Conservation (phyloP, 2,113 vertebrate species). For the Anhinga rufa region DNA sequence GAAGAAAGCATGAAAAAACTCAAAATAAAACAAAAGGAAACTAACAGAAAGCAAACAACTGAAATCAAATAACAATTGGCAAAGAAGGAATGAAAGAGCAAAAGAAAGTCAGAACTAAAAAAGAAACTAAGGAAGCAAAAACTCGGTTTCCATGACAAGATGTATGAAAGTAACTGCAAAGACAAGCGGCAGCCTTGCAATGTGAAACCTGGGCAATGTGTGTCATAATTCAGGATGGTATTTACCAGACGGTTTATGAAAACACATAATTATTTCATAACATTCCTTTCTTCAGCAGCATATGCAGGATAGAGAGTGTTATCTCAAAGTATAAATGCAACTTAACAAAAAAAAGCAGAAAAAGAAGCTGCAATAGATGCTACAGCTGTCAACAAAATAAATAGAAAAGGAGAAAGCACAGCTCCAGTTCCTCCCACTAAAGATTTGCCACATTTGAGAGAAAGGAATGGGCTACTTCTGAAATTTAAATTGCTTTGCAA, state of each 20-base stretch:
- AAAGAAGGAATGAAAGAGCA: conserved; percentile 67
- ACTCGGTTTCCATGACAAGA: conserved; percentile 75
- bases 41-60: conserved; percentile 71
- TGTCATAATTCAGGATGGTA: conserved; percentile 72
- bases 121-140: conserved; percentile 73
- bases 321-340: conserved; percentile 64
- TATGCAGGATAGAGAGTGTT: conserved; percentile 58
- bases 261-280: conserved; percentile 74
- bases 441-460: conserved; percentile 1
- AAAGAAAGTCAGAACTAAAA: conserved; percentile 75
- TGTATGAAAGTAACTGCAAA: conserved; percentile 73
- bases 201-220: conserved; percentile 74
- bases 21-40: conserved; percentile 66
- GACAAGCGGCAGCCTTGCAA: conserved; percentile 75
- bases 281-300: conserved; percentile 70
- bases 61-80: conserved; percentile 55
- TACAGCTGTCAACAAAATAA: conserved; percentile 4
- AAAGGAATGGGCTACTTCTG: background rate
- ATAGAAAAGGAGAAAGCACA: conserved; percentile 33
- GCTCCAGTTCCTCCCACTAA: conserved; percentile 14
- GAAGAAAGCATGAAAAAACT: conserved; percentile 74
- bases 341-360: conserved; percentile 17
- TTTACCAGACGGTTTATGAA: conserved; percentile 75
- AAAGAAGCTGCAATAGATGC: conserved; percentile 62
- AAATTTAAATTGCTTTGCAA: background rate